These are phyloP conservation scores for Holotrichia oblita DNA, from an alignment of 1,140 invertebrate genomes.

Conservation along the genomic window DNA sequence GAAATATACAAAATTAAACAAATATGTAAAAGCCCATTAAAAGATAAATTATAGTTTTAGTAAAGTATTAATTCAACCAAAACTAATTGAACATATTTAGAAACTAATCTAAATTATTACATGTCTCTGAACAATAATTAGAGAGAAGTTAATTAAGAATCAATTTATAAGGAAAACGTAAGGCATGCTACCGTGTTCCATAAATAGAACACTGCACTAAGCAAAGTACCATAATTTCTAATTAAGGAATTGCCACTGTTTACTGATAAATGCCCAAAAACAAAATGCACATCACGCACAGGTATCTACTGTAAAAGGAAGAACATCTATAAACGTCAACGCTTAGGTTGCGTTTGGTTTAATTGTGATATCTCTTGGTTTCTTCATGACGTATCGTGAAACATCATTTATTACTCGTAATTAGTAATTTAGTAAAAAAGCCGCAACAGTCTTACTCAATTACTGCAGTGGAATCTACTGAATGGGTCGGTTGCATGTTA, in stretches of 20 bases:
- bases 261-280: neutral
- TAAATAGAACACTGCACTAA: no score
- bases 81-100: no score
- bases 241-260: neutral
- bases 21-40: no score
- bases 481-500: constrained; percentile 21
- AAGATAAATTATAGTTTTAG: no score
- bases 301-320: neutral
- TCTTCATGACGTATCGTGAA: neutral
- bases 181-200: no score
- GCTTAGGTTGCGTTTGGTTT: neutral
- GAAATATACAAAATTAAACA: no score
- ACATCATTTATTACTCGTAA: constrained; percentile 33
- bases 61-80: no score
- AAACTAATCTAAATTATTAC: no score
- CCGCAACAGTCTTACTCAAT: constrained; percentile 35
- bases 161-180: no score
- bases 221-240: neutral
- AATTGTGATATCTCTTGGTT: neutral
- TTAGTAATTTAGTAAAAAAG: constrained; percentile 42
- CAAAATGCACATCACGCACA: constrained; percentile 3
- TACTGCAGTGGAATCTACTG: constrained; percentile 22
- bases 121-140: no score
- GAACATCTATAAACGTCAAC: neutral
- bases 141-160: no score